phyloP scores from a whole-genome alignment of 2,888 invertebrate genomes.

The Drosophila borborema region DNA sequence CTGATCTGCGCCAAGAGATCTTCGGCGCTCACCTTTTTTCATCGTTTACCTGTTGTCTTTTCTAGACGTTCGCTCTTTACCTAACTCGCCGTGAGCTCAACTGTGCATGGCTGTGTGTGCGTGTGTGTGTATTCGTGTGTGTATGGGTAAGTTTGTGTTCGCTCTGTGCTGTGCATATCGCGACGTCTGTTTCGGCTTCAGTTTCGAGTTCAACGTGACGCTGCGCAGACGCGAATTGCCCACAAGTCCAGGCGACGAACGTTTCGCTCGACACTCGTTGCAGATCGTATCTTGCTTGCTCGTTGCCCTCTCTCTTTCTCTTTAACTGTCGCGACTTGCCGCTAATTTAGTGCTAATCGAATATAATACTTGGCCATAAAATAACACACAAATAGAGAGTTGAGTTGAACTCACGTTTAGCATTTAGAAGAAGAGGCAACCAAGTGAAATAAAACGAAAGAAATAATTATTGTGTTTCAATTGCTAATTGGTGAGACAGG shows the following conservation, averaged over 20 bases:
- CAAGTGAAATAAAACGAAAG: slow-evolving; percentile 2
- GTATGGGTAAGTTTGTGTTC: slow-evolving; percentile 18
- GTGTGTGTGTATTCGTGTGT: slow-evolving; percentile 20
- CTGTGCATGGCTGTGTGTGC: slow-evolving; percentile 11
- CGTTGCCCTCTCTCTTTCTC: slow-evolving; percentile 9
- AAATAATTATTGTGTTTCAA: slow-evolving; percentile 56
- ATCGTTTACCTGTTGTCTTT: slow-evolving; percentile 67
- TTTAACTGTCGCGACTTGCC: slow-evolving; percentile 29
- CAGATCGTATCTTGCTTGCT: slow-evolving; percentile 46
- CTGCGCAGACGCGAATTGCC: slow-evolving; percentile 82
- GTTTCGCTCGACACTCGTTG: slow-evolving; percentile 29
- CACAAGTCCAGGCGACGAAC: slow-evolving; percentile 19
- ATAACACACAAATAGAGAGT: slow-evolving; percentile 23
- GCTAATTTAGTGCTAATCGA: slow-evolving; percentile 59
- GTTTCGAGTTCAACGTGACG: slow-evolving; percentile 82
- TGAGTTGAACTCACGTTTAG: slow-evolving; percentile 41
- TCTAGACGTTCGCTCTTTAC: slow-evolving; percentile 38
- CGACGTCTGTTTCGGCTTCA: slow-evolving; percentile 57
- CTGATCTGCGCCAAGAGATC: slow-evolving; percentile 65
- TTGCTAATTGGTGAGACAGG: slow-evolving; percentile 69
- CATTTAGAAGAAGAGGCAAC: slow-evolving; percentile 21
- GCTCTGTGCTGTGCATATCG: slow-evolving; percentile 34
- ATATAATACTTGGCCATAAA: slow-evolving; percentile 44
- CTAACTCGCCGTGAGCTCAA: slow-evolving; percentile 36
- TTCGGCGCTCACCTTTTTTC: slow-evolving; percentile 66